phyloP scores from a whole-genome alignment of 23 tunicate genomes.

The Diplosoma virens region DNA sequence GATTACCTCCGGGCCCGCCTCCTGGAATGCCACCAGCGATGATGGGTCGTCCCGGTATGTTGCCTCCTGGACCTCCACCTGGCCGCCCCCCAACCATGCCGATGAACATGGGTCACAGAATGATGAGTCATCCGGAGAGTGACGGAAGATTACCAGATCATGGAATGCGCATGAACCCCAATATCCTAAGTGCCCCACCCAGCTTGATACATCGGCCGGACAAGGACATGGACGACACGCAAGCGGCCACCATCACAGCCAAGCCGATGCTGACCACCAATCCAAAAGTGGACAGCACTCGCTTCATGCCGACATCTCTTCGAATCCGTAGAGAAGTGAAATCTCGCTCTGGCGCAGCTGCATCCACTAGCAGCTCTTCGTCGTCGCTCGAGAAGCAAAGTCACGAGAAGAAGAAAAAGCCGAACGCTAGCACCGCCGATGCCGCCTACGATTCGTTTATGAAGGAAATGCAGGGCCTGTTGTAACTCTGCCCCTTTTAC shows the following conservation, averaged over 20 bases:
- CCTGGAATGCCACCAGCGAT: constrained; percentile 80
- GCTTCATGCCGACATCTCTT: constrained; percentile 91
- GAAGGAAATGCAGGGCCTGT: constrained; percentile 90
- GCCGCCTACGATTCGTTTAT: constrained; percentile 94
- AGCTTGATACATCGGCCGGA: constrained; percentile 74
- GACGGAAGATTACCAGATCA: background rate
- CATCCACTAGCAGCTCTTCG: background rate
- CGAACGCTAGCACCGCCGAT: constrained; percentile 57
- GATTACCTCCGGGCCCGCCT: constrained; percentile 92
- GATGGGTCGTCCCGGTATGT: constrained; percentile 45
- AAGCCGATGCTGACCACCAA: constrained; percentile 72
- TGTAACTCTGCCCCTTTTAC: constrained; percentile 38
- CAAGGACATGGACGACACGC: constrained; percentile 35
- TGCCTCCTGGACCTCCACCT: constrained; percentile 95
- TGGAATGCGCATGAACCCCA: constrained; percentile 42
- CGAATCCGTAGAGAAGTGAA: constrained; percentile 55
- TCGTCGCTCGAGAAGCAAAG: constrained; percentile 27
- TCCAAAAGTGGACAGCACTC: constrained; percentile 68
- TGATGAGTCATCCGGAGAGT: constrained; percentile 10
- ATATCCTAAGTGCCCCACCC: constrained; percentile 89
- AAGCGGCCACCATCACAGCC: constrained; percentile 70
- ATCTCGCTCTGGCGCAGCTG: constrained; percentile 7
- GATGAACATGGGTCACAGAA: constrained; percentile 9
- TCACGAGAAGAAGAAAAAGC: constrained; percentile 50
- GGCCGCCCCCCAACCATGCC: constrained; percentile 78